Evolutionary conservation across 2,888 invertebrate species (phyloP).

Genomic region (Yponomeuta evonymella): DNA sequence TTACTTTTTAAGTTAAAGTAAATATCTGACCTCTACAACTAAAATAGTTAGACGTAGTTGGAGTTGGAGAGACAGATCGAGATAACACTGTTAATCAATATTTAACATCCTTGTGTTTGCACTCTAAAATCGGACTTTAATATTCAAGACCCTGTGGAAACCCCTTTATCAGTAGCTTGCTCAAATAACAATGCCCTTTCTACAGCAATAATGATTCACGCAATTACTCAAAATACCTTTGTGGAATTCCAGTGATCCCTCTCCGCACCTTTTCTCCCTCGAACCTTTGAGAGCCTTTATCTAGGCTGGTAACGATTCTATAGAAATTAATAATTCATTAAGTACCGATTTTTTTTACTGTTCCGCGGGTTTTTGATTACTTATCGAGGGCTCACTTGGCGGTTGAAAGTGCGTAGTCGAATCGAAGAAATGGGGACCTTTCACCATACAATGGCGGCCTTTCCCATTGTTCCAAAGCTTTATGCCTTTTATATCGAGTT

Average conservation of each 20-base stretch:
- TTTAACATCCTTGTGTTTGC: not conserved
- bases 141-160: not conserved
- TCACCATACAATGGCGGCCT: constrained; percentile 36
- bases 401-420: constrained; percentile 14
- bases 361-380: not conserved
- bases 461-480: constrained; percentile 32
- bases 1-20: too few relatives aligned
- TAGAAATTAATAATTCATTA: not conserved
- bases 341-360: not conserved
- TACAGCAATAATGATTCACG: not conserved
- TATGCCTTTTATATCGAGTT: constrained; percentile 5
- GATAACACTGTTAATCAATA: not conserved
- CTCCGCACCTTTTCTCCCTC: not conserved
- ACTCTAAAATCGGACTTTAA: not conserved
- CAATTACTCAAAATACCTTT: not conserved
- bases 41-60: too few relatives aligned
- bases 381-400: not conserved
- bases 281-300: not conserved
- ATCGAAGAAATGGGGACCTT: constrained; percentile 23
- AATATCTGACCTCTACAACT: too few relatives aligned
- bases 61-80: too few relatives aligned
- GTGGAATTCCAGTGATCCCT: not conserved
- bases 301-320: not conserved
- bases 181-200: not conserved
- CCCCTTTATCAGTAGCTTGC: not conserved